Percentiles rank a stretch among this genome's conserved stretches.
Evolutionary conservation across 2,113 vertebrate species (phyloP).

Genomic region (Protobothrops mucrosquamatus): DNA sequence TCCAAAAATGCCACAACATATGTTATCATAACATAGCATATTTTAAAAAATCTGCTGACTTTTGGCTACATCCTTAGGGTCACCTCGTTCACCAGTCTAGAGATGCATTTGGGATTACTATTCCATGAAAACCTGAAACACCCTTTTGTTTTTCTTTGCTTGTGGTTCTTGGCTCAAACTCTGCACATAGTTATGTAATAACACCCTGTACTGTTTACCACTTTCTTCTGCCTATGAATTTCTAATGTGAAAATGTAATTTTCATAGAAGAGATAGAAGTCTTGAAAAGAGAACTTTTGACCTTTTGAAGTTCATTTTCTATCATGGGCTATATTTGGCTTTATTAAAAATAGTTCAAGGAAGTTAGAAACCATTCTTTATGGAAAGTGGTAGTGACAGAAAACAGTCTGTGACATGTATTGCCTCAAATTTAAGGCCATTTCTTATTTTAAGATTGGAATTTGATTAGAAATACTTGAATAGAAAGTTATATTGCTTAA

Average conservation of each 20-base stretch:
- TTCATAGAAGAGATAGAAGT: slow-evolving; percentile 2
- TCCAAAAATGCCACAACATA: neutral
- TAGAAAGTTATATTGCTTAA: neutral
- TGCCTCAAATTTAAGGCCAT: neutral
- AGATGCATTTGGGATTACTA: neutral
- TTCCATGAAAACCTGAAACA: neutral
- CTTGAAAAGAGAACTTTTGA: slow-evolving; percentile 11
- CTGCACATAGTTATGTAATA: slow-evolving; percentile 21
- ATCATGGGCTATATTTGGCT: slow-evolving; percentile 40
- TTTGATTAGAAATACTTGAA: neutral
- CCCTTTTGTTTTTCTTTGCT: neutral
- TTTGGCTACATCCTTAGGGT: neutral
- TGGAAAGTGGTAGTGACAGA: neutral
- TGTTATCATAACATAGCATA: neutral
- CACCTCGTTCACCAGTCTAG: neutral
- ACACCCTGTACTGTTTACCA: neutral
- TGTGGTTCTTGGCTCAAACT: slow-evolving; percentile 28
- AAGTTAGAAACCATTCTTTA: neutral
- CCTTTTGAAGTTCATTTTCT: slow-evolving; percentile 43
- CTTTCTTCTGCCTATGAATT: slow-evolving; percentile 27
- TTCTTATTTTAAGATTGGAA: neutral
- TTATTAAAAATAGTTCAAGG: slow-evolving; percentile 32
- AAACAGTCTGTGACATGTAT: neutral
- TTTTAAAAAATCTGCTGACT: neutral
- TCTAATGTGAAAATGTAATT: slow-evolving; percentile 52